Evolutionary conservation across 2,888 invertebrate genomes (phyloP).

Genomic region (Lasioglossum pauxillum): DNA sequence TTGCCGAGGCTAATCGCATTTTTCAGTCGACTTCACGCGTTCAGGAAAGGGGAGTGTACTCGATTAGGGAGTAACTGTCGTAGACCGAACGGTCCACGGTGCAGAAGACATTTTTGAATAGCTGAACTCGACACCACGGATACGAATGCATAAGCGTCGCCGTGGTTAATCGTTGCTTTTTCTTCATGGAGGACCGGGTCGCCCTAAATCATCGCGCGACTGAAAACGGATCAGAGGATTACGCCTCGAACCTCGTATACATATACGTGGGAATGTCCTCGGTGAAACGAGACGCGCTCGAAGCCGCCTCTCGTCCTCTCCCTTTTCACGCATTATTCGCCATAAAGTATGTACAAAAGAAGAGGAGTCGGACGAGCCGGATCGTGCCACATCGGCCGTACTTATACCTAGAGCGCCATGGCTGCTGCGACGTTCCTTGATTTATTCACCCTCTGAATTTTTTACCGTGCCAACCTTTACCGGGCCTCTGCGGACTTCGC

Average conservation of each 20-base stretch:
- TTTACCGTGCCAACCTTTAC: constrained; percentile 72
- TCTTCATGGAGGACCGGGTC: constrained; percentile 41
- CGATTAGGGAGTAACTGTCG: neutral
- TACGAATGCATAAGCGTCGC: constrained; percentile 23
- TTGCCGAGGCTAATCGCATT: constrained; percentile 7
- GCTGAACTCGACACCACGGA: neutral
- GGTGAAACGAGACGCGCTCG: constrained; percentile 48
- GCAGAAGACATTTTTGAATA: neutral
- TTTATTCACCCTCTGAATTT: constrained; percentile 83
- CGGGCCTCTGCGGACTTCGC: constrained; percentile 65
- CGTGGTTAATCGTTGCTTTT: constrained; percentile 55
- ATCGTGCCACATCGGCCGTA: constrained; percentile 64
- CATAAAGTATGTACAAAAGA: constrained; percentile 68
- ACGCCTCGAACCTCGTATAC: constrained; percentile 31
- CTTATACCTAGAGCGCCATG: constrained; percentile 74
- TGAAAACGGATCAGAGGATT: constrained; percentile 60
- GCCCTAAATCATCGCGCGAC: constrained; percentile 47
- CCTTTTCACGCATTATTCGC: constrained; percentile 71
- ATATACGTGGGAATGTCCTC: constrained; percentile 48
- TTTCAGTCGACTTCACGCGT: neutral
- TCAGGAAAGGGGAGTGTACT: neutral
- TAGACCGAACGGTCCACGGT: neutral
- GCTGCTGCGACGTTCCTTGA: constrained; percentile 77
- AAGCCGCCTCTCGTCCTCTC: constrained; percentile 45
- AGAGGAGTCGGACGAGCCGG: constrained; percentile 50